These are phyloP conservation scores for Habropoda laboriosa DNA, from an alignment of 1,140 invertebrate species.

Conservation along the genomic window DNA sequence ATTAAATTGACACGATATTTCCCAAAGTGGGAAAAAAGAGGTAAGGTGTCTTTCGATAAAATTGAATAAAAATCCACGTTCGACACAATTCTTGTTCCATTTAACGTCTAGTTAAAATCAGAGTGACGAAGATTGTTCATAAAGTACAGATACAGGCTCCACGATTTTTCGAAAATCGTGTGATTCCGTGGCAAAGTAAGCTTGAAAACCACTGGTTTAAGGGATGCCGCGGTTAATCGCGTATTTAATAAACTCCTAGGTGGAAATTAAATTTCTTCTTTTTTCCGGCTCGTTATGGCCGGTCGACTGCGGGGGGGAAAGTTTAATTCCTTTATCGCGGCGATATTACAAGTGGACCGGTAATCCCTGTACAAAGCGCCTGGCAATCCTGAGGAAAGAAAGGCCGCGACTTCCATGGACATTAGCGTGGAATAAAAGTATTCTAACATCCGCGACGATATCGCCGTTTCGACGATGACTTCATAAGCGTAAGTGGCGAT, in stretches of 20 bases:
- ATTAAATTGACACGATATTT: too few relatives aligned
- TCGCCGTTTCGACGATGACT: constrained; percentile 19
- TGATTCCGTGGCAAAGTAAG: too few relatives aligned
- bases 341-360: constrained; percentile 5
- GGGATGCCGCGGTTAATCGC: neutral
- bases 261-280: constrained; percentile 25
- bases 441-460: neutral
- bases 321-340: constrained; percentile 32
- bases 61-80: too few relatives aligned
- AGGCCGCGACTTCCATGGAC: neutral
- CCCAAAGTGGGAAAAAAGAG: too few relatives aligned
- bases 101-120: too few relatives aligned
- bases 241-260: constrained; percentile 28
- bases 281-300: neutral
- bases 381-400: neutral
- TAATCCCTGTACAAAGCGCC: constrained; percentile 20
- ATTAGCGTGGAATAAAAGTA: constrained; percentile 31
- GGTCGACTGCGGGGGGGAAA: neutral
- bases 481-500: constrained; percentile 31
- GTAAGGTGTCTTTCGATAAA: too few relatives aligned
- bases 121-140: too few relatives aligned
- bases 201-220: too few relatives aligned
- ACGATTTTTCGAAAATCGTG: too few relatives aligned
- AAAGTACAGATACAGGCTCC: too few relatives aligned
- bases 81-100: too few relatives aligned